A percentile compares a stretch with the other conserved stretches of the same genome.
Evolutionary conservation across 2,113 vertebrate genomes (phyloP).

Genomic region (Plecotus auritus): DNA sequence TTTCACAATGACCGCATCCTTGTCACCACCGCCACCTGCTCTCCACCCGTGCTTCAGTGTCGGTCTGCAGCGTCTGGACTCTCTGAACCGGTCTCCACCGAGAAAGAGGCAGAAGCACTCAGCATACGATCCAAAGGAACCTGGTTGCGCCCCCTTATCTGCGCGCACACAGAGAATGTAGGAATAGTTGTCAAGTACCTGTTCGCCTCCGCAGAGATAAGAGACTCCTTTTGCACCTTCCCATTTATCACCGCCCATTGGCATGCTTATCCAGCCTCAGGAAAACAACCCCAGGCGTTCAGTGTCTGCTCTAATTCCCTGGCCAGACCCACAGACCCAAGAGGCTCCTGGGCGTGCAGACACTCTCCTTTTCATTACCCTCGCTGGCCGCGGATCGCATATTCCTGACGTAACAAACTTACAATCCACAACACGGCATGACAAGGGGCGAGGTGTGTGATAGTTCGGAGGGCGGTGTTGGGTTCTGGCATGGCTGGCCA

Average conservation of each 20-base stretch:
- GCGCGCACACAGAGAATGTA: not conserved
- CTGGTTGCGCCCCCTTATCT: not conserved
- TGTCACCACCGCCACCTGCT: not conserved
- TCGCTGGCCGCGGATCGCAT: not conserved
- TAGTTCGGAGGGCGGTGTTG: accelerated
- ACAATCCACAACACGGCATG: not conserved
- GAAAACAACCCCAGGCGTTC: not conserved
- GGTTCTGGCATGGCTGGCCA: not conserved
- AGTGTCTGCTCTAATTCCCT: accelerated
- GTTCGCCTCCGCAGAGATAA: conserved; percentile 50
- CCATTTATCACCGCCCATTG: not conserved
- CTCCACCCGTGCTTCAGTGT: accelerated
- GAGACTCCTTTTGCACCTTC: not conserved
- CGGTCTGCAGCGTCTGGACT: too few species aligned
- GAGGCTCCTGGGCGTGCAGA: not conserved
- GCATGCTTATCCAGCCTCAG: not conserved
- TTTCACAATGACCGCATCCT: not conserved
- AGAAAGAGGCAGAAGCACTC: not conserved
- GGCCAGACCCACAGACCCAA: not conserved
- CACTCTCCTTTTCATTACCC: not conserved
- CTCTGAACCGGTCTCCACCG: not conserved
- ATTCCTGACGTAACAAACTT: not conserved
- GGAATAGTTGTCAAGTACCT: not conserved
- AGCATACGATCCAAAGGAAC: not conserved
- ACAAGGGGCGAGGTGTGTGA: not conserved